These are phyloP conservation scores for Climacteris rufus DNA, from an alignment of 2,113 vertebrate species.

Conservation along the genomic window DNA sequence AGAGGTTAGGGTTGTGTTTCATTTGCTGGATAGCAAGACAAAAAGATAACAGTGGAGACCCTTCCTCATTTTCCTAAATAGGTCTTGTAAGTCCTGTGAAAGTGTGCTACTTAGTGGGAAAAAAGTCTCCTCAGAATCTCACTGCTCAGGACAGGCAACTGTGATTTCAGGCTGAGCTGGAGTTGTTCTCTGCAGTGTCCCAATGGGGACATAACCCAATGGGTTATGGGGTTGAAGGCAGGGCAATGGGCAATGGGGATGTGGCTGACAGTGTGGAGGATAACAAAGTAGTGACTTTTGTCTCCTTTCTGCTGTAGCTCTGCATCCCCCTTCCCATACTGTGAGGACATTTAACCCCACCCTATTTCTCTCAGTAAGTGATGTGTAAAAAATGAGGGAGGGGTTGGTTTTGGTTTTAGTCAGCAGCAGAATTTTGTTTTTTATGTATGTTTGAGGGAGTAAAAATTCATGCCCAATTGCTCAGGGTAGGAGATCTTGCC, in stretches of 20 bases:
- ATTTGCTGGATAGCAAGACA: neutral
- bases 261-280: neutral
- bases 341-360: neutral
- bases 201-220: fast-evolving
- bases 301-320: neutral
- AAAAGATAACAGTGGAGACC: neutral
- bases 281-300: neutral
- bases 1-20: neutral
- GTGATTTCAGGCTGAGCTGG: neutral
- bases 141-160: neutral
- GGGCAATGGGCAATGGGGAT: neutral
- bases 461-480: neutral
- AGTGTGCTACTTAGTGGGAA: neutral
- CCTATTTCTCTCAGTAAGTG: neutral
- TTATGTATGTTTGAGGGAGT: neutral
- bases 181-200: neutral
- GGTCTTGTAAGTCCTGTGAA: neutral
- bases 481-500: neutral
- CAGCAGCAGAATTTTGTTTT: neutral
- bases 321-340: neutral
- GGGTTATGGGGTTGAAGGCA: neutral
- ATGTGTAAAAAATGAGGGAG: neutral
- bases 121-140: neutral
- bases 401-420: neutral
- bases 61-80: neutral